A percentile compares a stretch with the other conserved stretches of the same genome.
Evolutionary conservation across 2,797 vertebrate genomes (phyloP).

Genomic region (Poecilia wingei): DNA sequence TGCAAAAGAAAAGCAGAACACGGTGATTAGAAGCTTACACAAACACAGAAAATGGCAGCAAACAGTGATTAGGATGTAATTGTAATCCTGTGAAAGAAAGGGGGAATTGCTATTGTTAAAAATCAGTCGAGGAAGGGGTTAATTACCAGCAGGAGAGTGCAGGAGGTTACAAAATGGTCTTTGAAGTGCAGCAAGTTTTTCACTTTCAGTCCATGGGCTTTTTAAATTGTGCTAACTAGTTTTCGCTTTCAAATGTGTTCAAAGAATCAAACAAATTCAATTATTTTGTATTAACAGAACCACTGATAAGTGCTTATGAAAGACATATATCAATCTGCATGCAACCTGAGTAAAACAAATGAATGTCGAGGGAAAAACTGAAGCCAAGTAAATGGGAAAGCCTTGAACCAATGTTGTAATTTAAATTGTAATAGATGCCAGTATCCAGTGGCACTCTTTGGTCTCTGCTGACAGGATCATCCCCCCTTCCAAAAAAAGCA

Average conservation of each 20-base stretch:
- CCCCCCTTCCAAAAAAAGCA: slow-evolving; percentile 6
- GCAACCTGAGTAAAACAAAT: not conserved
- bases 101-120: slow-evolving; percentile 22
- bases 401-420: slow-evolving; percentile 15
- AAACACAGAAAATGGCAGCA: slow-evolving; percentile 66
- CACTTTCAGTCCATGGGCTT: slow-evolving; percentile 30
- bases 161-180: slow-evolving; percentile 13
- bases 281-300: not conserved
- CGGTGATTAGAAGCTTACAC: slow-evolving; percentile 75
- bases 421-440: not conserved
- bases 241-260: not conserved
- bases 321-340: slow-evolving; percentile 6
- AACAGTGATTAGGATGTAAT: slow-evolving; percentile 76
- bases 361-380: slow-evolving; percentile 1
- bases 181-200: slow-evolving; percentile 23
- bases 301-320: slow-evolving; percentile 9
- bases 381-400: not conserved
- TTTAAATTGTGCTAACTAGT: slow-evolving; percentile 26
- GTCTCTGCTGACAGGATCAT: slow-evolving; percentile 34
- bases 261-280: not conserved
- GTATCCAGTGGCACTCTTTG: not conserved
- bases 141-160: slow-evolving; percentile 41
- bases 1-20: slow-evolving; percentile 66
- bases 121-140: slow-evolving; percentile 50
- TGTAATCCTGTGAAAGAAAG: slow-evolving; percentile 64